Percentiles rank a stretch among this genome's conserved stretches.
These are phyloP conservation scores for Hartigia nigra DNA, from an alignment of 2,888 invertebrate genomes.

Conservation along the genomic window DNA sequence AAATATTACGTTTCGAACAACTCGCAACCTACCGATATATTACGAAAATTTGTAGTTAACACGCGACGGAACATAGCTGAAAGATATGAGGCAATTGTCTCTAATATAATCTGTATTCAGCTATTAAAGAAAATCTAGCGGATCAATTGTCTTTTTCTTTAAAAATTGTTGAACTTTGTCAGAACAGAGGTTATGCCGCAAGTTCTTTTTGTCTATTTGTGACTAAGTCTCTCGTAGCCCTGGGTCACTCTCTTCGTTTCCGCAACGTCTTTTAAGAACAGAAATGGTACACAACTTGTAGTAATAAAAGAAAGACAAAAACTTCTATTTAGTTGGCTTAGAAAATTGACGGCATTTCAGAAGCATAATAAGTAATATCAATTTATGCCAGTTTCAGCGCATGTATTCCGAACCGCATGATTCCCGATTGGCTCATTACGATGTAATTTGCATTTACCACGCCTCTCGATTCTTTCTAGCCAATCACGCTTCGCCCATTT, in stretches of 20 bases:
- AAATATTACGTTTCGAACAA: neutral
- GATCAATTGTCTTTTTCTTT: neutral
- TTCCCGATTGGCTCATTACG: neutral
- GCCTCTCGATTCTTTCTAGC: neutral
- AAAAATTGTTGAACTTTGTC: neutral
- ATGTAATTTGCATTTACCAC: neutral
- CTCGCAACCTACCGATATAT: slow-evolving; percentile 53
- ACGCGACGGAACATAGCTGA: slow-evolving; percentile 51
- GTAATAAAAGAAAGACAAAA: neutral
- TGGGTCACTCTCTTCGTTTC: neutral
- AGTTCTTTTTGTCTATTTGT: neutral
- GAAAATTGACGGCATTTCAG: neutral
- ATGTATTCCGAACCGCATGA: neutral
- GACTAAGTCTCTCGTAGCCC: neutral
- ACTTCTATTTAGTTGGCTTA: neutral
- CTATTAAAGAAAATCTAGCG: neutral
- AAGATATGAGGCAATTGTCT: slow-evolving; percentile 2
- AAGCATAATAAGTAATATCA: neutral
- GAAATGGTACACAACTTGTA: neutral
- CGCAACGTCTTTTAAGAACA: too few relatives aligned
- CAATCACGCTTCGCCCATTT: neutral
- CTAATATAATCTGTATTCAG: neutral
- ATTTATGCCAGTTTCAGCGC: neutral
- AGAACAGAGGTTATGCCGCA: neutral
- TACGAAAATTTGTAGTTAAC: slow-evolving; percentile 49